Percentiles rank a stretch among this genome's conserved stretches.
These are phyloP conservation scores for Tetrax tetrax DNA, from an alignment of 2,113 vertebrate species.

Conservation along the genomic window DNA sequence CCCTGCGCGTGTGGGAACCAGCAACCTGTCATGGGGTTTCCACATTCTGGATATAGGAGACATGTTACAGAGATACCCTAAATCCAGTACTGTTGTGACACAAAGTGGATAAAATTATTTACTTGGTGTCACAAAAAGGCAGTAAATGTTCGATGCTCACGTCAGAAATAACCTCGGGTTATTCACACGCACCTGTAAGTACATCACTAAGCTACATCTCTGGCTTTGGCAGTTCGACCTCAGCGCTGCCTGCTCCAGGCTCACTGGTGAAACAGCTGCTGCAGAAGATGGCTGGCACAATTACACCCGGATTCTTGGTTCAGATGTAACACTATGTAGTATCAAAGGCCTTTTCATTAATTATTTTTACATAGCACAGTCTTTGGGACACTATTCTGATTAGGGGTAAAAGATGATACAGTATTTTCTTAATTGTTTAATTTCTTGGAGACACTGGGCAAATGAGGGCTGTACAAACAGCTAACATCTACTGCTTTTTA, in stretches of 20 bases:
- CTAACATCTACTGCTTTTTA: neutral
- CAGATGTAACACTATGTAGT: neutral
- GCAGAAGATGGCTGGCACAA: neutral
- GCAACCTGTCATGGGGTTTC: neutral
- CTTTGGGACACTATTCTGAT: neutral
- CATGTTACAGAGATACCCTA: neutral
- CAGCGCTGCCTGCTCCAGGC: neutral
- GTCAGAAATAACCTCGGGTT: neutral
- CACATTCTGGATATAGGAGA: neutral
- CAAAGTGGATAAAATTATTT: neutral
- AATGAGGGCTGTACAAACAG: neutral
- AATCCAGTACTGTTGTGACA: neutral
- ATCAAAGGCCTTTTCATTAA: neutral
- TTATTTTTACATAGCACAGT: neutral
- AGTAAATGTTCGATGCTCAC: rapidly evolving
- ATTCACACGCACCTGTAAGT: neutral
- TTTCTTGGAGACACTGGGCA: neutral
- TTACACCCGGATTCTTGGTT: rapidly evolving
- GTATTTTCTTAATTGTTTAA: neutral
- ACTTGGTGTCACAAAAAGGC: neutral
- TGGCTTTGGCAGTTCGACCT: neutral
- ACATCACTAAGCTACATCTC: neutral
- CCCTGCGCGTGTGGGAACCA: neutral
- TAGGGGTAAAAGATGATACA: neutral
- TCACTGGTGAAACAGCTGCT: neutral